Evolutionary conservation across 2,888 invertebrate species (phyloP).

Genomic region (Agriopis aurantiaria): DNA sequence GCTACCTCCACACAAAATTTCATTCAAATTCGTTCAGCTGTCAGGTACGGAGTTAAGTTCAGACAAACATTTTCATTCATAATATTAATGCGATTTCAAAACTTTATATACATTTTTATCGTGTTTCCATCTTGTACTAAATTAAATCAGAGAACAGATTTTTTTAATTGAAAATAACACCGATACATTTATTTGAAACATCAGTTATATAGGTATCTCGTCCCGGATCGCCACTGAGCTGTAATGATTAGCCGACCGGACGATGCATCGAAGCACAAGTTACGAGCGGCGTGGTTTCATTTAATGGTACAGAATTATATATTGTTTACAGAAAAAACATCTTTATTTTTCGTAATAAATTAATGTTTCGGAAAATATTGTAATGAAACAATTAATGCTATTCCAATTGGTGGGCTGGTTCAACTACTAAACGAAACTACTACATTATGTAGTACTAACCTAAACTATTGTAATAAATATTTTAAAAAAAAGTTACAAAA

Average conservation of each 20-base stretch:
- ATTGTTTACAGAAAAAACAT: background rate
- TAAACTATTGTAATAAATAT: too few species aligned
- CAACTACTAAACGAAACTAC: too few species aligned
- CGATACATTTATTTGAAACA: slow-evolving; percentile 8
- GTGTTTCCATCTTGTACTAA: background rate
- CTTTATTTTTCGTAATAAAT: background rate
- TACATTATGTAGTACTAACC: too few species aligned
- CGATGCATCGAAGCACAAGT: background rate
- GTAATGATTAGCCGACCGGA: slow-evolving; percentile 15
- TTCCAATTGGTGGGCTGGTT: too few species aligned
- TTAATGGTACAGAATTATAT: background rate
- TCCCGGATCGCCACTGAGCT: slow-evolving; percentile 8
- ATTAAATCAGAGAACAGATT: background rate
- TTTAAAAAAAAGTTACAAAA: too few species aligned
- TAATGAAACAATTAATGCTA: too few species aligned
- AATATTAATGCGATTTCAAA: background rate
- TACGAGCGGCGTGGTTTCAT: background rate
- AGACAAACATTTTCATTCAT: too few species aligned
- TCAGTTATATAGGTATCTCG: background rate
- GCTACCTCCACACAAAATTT: too few species aligned
- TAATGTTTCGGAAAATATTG: background rate
- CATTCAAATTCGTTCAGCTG: too few species aligned
- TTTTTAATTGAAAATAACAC: slow-evolving; percentile 5
- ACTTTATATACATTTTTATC: background rate
- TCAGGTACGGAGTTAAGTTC: too few species aligned